Evolutionary conservation across 1,140 invertebrate species (phyloP), one percentile per base, ranked within the genome.

Genomic region (Camponotus floridanus): DNA sequence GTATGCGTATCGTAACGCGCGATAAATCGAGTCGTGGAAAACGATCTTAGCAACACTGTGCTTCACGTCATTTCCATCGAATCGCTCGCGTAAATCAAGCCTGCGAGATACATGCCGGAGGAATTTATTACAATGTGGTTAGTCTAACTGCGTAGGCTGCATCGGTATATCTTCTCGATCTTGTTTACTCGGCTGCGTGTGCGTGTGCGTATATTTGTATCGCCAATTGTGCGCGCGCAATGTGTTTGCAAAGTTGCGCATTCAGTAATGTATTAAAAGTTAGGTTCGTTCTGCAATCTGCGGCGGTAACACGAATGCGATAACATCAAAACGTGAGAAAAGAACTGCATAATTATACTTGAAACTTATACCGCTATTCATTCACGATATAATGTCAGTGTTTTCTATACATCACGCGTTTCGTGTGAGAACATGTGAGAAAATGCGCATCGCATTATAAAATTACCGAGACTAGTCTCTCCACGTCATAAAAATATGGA

Each of bases 81-180:
- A 48, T 51, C 61, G 76, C 51, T 73, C 67, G n/a, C 57, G 51
- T 62, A 62, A 42, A 42, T 42, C 36, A 79, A n/a, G 18, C 39
- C 31, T 18, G 80, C 42, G 65, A 55, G 18, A 48, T 78, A 65
- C 31, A 31, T 39, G 42, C 48, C 13, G 42, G 13, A 48, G 21
- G 81, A 84, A 84, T 87, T 88, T 87, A 87, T 76, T 84, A 57
- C 76, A 42, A 68, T 88, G 67, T 64, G 76, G 73, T 73, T 57
- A 39, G 55, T 45, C 45, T 76, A 70, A 59, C 64, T 80, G 87
- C 71, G 70, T 88, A 76, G 87, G 85, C 42, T 26, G 85, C 48
- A 42, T 31, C 64, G 67, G 48, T 26, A 31, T 73, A 42, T 67
- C 59, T 76, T 87, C 57, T 33, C 31, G 36, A 21, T 21, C 59